Evolutionary conservation across 2,797 vertebrate genomes (phyloP).

Genomic region (Melopsittacus undulatus): DNA sequence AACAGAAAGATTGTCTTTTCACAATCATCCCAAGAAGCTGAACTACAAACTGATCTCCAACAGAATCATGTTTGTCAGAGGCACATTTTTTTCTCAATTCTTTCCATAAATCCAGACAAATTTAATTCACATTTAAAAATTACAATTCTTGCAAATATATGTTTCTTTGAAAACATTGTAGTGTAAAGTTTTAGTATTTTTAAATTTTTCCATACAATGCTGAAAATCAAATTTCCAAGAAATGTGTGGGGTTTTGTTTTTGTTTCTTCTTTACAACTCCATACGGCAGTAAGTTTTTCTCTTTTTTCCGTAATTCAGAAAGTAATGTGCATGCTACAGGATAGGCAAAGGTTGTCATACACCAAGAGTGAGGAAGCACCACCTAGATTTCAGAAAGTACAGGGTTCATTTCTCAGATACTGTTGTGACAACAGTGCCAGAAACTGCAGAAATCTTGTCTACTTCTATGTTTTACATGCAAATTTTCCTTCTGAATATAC

Average conservation of each 20-base stretch:
- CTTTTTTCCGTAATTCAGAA: background rate
- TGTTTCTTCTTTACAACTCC: background rate
- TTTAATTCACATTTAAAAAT: background rate
- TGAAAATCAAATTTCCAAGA: background rate
- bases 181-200: background rate
- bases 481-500: background rate
- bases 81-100: background rate
- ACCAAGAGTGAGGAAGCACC: background rate
- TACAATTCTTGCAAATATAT: background rate
- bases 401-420: background rate
- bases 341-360: accelerated
- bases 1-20: background rate
- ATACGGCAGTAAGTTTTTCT: background rate
- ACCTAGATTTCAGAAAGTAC: background rate
- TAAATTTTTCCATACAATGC: background rate
- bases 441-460: background rate
- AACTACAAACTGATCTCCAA: background rate
- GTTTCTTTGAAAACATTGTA: background rate
- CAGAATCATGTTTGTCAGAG: background rate
- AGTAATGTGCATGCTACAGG: background rate
- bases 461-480: background rate
- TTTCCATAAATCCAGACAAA: background rate
- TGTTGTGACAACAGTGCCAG: background rate
- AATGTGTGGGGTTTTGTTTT: background rate
- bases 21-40: background rate